Percentiles rank a stretch among this genome's conserved stretches.
These are phyloP conservation scores for Rhagoletis pomonella DNA, from an alignment of 1,140 invertebrate genomes.

Conservation along the genomic window DNA sequence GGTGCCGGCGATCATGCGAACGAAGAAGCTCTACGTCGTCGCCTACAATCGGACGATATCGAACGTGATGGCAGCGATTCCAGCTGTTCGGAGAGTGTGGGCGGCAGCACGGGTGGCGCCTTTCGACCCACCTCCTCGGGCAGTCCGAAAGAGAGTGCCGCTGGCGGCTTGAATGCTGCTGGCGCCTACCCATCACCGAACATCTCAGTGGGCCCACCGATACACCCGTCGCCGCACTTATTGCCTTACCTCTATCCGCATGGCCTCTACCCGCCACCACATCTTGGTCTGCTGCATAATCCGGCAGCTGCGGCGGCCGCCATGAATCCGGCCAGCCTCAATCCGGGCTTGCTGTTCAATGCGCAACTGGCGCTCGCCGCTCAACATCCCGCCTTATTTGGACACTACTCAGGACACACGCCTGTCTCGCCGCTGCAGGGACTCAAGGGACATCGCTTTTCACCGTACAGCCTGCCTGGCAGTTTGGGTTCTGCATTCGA, in stretches of 20 bases:
- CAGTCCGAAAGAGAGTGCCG: conserved; percentile 75
- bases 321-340: conserved; percentile 78
- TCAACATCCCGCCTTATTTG: conserved; percentile 85
- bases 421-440: conserved; percentile 77
- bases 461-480: conserved; percentile 87
- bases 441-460: conserved; percentile 79
- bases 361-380: conserved; percentile 87
- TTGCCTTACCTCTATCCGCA: conserved; percentile 92
- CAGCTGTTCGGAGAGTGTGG: conserved; percentile 79
- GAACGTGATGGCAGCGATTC: conserved; percentile 80
- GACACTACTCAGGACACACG: conserved; percentile 79
- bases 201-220: conserved; percentile 90
- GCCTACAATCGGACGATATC: conserved; percentile 78
- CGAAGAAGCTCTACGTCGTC: conserved; percentile 75
- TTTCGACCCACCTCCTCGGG: conserved; percentile 77
- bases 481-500: conserved; percentile 86
- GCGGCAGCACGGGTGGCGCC: conserved; percentile 76
- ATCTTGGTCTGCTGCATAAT: conserved; percentile 77
- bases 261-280: conserved; percentile 88
- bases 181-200: conserved; percentile 85
- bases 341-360: conserved; percentile 87
- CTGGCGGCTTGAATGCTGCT: conserved; percentile 75
- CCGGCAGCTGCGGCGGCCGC: conserved; percentile 77
- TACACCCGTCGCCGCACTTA: conserved; percentile 87
- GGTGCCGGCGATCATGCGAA: conserved; percentile 74